phyloP scores from a whole-genome alignment of 1,140 invertebrate species.

The Venustaconcha ellipsiformis region DNA sequence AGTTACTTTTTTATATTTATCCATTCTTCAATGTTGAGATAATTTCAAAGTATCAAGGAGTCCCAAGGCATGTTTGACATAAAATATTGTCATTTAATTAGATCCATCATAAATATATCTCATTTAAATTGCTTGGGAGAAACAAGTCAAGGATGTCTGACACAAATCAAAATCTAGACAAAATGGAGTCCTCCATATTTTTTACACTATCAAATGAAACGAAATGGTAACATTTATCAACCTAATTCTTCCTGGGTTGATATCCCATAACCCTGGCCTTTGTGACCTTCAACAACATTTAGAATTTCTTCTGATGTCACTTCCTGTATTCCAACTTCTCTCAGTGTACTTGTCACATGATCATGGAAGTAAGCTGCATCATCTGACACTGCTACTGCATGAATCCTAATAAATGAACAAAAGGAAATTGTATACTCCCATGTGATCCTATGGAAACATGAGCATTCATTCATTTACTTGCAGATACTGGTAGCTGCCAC shows the following conservation, averaged over 20 bases:
- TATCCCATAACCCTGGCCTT: conserved; percentile 59
- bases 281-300: conserved; percentile 57
- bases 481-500: no score
- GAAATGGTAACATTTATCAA: conserved; percentile 15
- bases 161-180: neutral
- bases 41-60: no score
- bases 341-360: conserved; percentile 50
- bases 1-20: no score
- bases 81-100: neutral
- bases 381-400: conserved; percentile 57
- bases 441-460: neutral
- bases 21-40: no score
- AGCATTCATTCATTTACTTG: no score
- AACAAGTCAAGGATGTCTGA: neutral
- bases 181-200: neutral
- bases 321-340: conserved; percentile 37
- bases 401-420: conserved; percentile 39
- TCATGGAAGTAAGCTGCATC: conserved; percentile 49
- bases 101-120: neutral
- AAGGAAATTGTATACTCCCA: neutral
- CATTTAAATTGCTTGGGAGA: neutral
- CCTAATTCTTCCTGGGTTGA: conserved; percentile 59
- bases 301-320: conserved; percentile 48
- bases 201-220: neutral
- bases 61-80: neutral